Evolutionary conservation across 2,888 invertebrate genomes (phyloP), one percentile per base, ranked within the genome.

Genomic region (Drosophila anomalata): DNA sequence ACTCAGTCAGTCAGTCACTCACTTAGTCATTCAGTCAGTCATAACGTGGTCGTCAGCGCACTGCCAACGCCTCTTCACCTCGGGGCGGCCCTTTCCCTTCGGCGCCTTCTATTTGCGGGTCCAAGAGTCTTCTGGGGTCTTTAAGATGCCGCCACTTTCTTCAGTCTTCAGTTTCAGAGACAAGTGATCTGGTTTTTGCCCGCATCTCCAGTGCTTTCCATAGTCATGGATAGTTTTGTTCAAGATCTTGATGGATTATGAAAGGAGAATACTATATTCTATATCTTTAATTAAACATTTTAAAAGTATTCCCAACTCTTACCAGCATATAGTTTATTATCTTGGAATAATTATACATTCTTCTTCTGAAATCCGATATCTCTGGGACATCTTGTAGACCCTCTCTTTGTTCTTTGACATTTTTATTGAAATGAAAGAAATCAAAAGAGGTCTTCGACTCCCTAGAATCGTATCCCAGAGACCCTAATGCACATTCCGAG

Each of bases 1-100:
- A 67, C 17, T 65, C 51, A 50, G 31, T 50, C 31, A 50, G 14
- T 63, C 63, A 67, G 22, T 54, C 65, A 53, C 22, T 72, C 68
- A 70, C 61, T 68, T 63, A 72, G 31, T 61, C 62, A 61, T 46
- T 68, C 51, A 51, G 41, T 54, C 70, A 59, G 54, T 70, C 55
- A 47, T 72, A 63, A 61, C 61, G 71, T 70, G 68, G 71, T 60
- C 60, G 52, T 58, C 47, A 47, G 41, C 47, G 50, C 52, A 59
- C 47, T 59, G 68, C 72, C 68, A 69, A 71, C 68, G 69, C 72
- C 62, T 69, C 72, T 71, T 53, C 52, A 42, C 41, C 41, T 42
- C 41, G 5, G n/a, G n/a, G 14, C 41, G 33, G 29, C 48, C 17
- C 61, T 62, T 61, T 61, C 62, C 56, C 50, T 67, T 56, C n/a